Base-by-base conservation (phyloP, 37 sponge, comb jelly and placozoan genomes). In the Trichoplax adhaerens region DNA sequence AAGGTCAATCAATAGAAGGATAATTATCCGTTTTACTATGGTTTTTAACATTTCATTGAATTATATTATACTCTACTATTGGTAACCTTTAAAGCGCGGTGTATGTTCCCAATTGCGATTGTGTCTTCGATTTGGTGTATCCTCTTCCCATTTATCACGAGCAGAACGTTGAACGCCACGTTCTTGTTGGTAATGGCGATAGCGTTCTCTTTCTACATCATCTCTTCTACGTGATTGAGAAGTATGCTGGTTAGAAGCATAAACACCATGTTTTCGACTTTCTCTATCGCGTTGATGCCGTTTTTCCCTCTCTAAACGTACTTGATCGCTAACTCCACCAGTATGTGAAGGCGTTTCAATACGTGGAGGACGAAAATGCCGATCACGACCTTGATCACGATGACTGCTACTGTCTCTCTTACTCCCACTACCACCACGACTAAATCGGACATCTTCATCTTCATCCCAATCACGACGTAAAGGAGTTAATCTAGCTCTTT, bases 271-370 rank as follows among this genome's bases (percentile, higher is more conserved):
- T 1, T 73, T n/a, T 47, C 72, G 65, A 52, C 76, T 57, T 12
- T 74, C 83, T 12, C 81, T 78, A 29, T 80, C 76, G n/a, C 74
- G 53, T 48, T 79, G 75, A 58, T 62, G 58, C 12, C 80, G 55
- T 49, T 61, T 68, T 73, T 82, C 76, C 10, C 83, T 83, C 58
- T 77, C 76, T 54, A 79, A 70, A 66, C 76, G 46, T 48, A 83
- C 94, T 63, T 83, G 81, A 3, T 76, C 73, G 64, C 76, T 89
- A 53, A 89, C 94, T 1, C 94, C 94, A 7, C 94, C 94, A 62
- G 94, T 74, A 60, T 94, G 83, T 54, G 90, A 86, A 0, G 94
- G 94, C 0, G 94, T 88, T 52, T 94, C 94, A 1, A 62, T 72
- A 46, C 55, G 66, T 4, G 81, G 3, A 5, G 61, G 54, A 2